Evolutionary conservation across 2,888 invertebrate species (phyloP).

Genomic region (Notodonta dromedarius): DNA sequence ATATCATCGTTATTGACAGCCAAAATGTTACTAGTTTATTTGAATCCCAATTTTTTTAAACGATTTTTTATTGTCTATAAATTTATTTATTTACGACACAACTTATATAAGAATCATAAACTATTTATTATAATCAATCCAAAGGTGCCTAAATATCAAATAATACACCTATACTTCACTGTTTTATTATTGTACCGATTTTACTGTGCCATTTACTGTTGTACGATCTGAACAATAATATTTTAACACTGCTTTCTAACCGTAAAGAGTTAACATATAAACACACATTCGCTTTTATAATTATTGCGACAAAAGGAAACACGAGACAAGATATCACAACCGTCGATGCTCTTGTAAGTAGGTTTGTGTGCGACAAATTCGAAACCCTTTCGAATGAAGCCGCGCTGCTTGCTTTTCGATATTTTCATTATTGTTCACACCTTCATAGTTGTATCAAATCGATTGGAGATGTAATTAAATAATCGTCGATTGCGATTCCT

Average conservation of each 20-base stretch:
- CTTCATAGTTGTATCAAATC: slow-evolving; percentile 45
- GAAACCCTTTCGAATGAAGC: slow-evolving; percentile 18
- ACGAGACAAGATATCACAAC: neutral
- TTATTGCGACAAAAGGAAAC: neutral
- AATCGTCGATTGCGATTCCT: slow-evolving; percentile 29
- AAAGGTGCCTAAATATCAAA: too few species aligned
- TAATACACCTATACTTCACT: too few species aligned
- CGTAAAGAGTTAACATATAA: neutral
- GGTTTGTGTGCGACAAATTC: slow-evolving; percentile 13
- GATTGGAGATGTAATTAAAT: slow-evolving; percentile 47
- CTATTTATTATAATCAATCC: too few species aligned
- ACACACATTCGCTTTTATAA: neutral
- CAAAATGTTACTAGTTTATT: slow-evolving; percentile 24
- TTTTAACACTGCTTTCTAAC: neutral
- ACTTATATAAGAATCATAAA: neutral
- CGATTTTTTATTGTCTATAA: slow-evolving; percentile 9
- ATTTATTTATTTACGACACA: too few species aligned
- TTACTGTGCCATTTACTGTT: too few species aligned
- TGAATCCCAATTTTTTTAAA: slow-evolving; percentile 14
- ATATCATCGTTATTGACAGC: slow-evolving; percentile 15
- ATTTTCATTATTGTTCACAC: slow-evolving; percentile 25
- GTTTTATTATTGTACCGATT: too few species aligned
- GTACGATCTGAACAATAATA: too few species aligned
- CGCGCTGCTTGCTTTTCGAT: slow-evolving; percentile 13
- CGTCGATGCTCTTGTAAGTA: neutral